Percentiles rank a stretch among this genome's conserved stretches.
Evolutionary conservation across 64 coral and sea anemone species (phyloP).

Genomic region (Pocillopora damicornis): DNA sequence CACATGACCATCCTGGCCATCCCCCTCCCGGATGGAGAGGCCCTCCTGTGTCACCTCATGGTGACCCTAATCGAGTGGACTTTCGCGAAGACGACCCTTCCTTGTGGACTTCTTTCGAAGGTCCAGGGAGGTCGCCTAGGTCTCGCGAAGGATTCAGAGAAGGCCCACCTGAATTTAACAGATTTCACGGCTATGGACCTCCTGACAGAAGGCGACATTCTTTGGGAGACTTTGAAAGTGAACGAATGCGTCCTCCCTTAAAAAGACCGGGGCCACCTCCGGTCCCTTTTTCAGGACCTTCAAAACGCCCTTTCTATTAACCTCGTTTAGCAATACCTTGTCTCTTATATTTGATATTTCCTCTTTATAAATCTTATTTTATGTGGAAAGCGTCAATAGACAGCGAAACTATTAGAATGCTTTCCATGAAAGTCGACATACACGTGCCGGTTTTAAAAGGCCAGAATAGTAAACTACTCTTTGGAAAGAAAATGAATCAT

Average conservation of each 20-base stretch:
- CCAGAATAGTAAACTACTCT: no score
- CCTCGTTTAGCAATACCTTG: neutral
- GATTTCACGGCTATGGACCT: conserved; percentile 10
- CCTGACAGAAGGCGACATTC: conserved; percentile 31
- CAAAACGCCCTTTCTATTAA: conserved; percentile 30
- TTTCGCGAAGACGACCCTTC: conserved; percentile 68
- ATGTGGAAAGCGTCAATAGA: neutral
- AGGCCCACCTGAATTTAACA: conserved; percentile 11
- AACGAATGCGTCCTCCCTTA: conserved; percentile 8
- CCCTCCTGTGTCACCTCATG: conserved; percentile 24
- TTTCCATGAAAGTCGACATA: no score
- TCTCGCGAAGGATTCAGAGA: conserved; percentile 33
- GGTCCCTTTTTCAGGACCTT: conserved; percentile 11
- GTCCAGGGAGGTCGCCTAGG: conserved; percentile 38
- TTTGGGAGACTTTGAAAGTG: conserved; percentile 25
- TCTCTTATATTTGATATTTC: neutral
- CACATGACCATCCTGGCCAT: conserved; percentile 15
- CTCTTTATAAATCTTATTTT: neutral
- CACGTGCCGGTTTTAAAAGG: no score
- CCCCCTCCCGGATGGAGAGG: conserved; percentile 26
- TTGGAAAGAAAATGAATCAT: no score
- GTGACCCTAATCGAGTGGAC: conserved; percentile 35
- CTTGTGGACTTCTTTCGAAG: conserved; percentile 66
- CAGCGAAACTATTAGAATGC: neutral
- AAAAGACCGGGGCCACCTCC: conserved; percentile 40